phyloP scores from a whole-genome alignment of 2,113 vertebrate genomes.

The Mesembrinibis cayennensis region DNA sequence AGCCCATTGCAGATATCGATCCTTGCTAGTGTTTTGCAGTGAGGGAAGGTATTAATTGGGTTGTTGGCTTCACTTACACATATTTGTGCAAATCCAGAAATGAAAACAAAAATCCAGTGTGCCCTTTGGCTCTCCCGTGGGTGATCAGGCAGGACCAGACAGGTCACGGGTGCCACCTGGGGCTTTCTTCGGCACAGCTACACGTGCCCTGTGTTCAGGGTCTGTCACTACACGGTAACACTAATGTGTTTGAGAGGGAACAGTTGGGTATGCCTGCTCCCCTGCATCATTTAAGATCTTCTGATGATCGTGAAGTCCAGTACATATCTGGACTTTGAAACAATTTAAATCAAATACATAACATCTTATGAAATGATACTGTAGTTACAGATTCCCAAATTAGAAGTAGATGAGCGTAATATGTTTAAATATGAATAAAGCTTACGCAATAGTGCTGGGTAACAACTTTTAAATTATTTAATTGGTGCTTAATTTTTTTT shows the following conservation, averaged over 20 bases:
- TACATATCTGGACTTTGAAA: background rate
- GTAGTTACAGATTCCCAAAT: slow-evolving; percentile 4
- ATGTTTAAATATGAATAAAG: slow-evolving; percentile 41
- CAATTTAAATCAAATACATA: background rate
- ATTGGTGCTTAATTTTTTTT: slow-evolving; percentile 20
- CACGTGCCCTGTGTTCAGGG: accelerated
- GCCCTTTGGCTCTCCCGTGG: background rate
- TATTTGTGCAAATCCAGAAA: background rate
- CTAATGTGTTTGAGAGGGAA: background rate
- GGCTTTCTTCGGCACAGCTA: accelerated
- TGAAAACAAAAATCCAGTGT: background rate
- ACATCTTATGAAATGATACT: background rate
- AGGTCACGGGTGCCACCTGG: background rate
- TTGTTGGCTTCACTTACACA: background rate
- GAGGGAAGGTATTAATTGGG: background rate
- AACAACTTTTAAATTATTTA: slow-evolving; percentile 38
- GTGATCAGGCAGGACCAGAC: background rate
- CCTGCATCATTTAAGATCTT: background rate
- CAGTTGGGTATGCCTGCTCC: background rate
- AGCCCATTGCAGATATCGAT: accelerated
- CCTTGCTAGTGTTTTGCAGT: background rate
- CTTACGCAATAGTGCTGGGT: background rate
- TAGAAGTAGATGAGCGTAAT: background rate
- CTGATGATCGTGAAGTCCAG: background rate
- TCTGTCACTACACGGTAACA: background rate